Conservation (phyloP, 2,888 invertebrate species). For the Drosophila subquinaria region DNA sequence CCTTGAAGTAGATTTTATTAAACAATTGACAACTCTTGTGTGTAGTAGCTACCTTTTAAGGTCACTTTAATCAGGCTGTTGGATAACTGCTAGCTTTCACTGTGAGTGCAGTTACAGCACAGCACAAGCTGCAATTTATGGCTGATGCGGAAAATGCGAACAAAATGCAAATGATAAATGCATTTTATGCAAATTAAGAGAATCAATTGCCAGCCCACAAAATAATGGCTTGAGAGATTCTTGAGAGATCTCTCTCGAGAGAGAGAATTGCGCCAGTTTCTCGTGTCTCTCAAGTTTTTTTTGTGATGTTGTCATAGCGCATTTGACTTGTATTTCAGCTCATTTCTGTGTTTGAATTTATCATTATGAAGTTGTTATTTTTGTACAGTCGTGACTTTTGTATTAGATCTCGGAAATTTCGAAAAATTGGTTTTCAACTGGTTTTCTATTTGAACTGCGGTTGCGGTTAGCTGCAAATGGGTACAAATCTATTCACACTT, state of each 20-base stretch:
- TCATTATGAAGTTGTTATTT: conserved; percentile 50
- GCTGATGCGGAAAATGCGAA: conserved; percentile 66
- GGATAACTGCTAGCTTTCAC: conserved; percentile 53
- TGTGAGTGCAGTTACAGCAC: conserved; percentile 23
- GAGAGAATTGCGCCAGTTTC: conserved; percentile 51
- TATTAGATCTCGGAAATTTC: conserved; percentile 51
- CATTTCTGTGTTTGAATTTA: conserved; percentile 55
- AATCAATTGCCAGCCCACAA: conserved; percentile 52
- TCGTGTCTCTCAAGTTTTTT: background rate
- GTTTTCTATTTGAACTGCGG: conserved; percentile 66
- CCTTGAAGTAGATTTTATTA: background rate
- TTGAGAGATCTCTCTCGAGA: background rate
- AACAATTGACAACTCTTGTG: background rate
- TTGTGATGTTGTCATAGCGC: conserved; percentile 43
- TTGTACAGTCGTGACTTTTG: conserved; percentile 70
- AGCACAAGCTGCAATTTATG: conserved; percentile 47
- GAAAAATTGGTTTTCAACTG: conserved; percentile 52
- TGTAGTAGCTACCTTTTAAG: background rate
- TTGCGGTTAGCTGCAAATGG: conserved; percentile 50
- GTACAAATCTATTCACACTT: conserved; percentile 77
- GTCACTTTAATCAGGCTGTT: conserved; percentile 25
- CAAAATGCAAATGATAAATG: conserved; percentile 50
- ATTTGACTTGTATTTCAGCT: conserved; percentile 22
- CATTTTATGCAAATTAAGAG: conserved; percentile 65
- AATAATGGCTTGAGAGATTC: conserved; percentile 13